Conservation (phyloP, 64 coral and sea anemone species). For the Pocillopora damicornis region DNA sequence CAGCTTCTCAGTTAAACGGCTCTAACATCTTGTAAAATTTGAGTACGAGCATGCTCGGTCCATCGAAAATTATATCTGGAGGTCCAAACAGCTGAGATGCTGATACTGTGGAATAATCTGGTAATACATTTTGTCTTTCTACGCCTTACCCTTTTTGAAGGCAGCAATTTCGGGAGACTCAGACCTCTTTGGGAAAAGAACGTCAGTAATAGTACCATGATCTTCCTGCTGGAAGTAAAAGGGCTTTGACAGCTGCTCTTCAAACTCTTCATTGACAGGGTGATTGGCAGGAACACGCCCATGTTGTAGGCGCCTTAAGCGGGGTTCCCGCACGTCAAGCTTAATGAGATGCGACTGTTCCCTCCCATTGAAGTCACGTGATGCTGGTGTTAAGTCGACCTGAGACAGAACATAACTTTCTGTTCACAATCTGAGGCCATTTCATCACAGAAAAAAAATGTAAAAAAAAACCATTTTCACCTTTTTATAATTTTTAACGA, state of each 20-base stretch:
- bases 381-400: slow-evolving; percentile 43
- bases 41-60: too few relatives aligned
- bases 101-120: too few relatives aligned
- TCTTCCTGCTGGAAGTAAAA: slow-evolving; percentile 64
- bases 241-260: slow-evolving; percentile 51
- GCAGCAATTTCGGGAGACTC: slow-evolving; percentile 38
- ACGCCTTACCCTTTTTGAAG: slow-evolving; percentile 51
- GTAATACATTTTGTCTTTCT: neutral
- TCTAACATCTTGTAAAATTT: too few relatives aligned
- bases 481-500: too few relatives aligned
- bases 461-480: too few relatives aligned
- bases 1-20: too few relatives aligned
- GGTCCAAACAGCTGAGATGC: too few relatives aligned
- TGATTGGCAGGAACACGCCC: slow-evolving; percentile 25
- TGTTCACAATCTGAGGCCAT: neutral
- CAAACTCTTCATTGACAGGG: slow-evolving; percentile 69
- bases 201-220: slow-evolving; percentile 51
- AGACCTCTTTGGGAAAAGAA: slow-evolving; percentile 40
- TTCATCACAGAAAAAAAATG: too few relatives aligned
- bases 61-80: too few relatives aligned
- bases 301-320: slow-evolving; percentile 39
- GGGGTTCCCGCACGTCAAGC: slow-evolving; percentile 47
- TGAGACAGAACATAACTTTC: neutral
- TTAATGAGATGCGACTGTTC: slow-evolving; percentile 18
- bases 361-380: slow-evolving; percentile 10